phyloP scores from a whole-genome alignment of 37 sponge, comb jelly and placozoan genomes.

The Spongilla lacustris region DNA sequence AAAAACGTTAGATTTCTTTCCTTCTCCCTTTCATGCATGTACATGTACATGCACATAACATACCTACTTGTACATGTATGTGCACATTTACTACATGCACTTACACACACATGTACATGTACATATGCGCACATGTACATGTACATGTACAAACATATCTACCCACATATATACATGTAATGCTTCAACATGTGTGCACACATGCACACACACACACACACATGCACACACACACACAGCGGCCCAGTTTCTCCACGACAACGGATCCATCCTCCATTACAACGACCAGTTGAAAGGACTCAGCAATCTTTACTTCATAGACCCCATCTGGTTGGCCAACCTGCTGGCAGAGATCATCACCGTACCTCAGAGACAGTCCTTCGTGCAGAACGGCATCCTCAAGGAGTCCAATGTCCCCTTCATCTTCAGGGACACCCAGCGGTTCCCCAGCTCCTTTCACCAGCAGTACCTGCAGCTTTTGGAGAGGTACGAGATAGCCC shows the following conservation, averaged over 20 bases:
- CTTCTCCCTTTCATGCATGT: too few relatives aligned
- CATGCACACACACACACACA: neutral
- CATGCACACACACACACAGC: slow-evolving; percentile 36
- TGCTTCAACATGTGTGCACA: too few relatives aligned
- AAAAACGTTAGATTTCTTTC: too few relatives aligned
- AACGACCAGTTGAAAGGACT: slow-evolving; percentile 89
- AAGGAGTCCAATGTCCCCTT: slow-evolving; percentile 78
- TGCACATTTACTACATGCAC: too few relatives aligned
- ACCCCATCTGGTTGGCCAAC: slow-evolving; percentile 92
- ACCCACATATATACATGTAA: too few relatives aligned
- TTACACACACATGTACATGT: too few relatives aligned
- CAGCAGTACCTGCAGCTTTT: slow-evolving; percentile 91
- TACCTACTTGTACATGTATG: too few relatives aligned
- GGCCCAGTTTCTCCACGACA: slow-evolving; percentile 92
- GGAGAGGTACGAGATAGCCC: slow-evolving; percentile 95
- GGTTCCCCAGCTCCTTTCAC: slow-evolving; percentile 74
- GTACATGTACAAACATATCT: too few relatives aligned
- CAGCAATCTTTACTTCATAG: slow-evolving; percentile 95
- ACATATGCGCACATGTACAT: too few relatives aligned
- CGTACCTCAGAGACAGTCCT: slow-evolving; percentile 75
- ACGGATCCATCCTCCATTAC: slow-evolving; percentile 91
- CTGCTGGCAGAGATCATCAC: slow-evolving; percentile 91
- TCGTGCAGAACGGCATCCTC: slow-evolving; percentile 88
- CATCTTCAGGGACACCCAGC: slow-evolving; percentile 67
- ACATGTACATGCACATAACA: too few relatives aligned